Conservation (phyloP, 1,140 invertebrate genomes). For the Cheumatopsyche charites region DNA sequence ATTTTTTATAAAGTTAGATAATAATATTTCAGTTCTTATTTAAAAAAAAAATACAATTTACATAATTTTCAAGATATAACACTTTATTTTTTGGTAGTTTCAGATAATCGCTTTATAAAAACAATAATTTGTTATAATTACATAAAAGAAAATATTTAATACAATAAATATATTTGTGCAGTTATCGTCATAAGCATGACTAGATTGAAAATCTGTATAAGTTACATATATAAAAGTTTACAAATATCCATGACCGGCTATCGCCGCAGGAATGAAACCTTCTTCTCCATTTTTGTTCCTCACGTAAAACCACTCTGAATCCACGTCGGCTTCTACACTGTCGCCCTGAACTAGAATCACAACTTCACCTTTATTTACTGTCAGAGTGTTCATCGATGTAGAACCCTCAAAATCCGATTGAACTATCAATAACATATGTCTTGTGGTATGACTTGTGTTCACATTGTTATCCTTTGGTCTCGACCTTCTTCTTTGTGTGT, state of each 20-base stretch:
- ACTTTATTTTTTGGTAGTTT: slow-evolving; percentile 9
- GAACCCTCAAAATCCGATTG: slow-evolving; percentile 67
- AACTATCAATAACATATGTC: slow-evolving; percentile 73
- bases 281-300: slow-evolving; percentile 70
- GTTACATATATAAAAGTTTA: slow-evolving; percentile 27
- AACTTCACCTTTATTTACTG: slow-evolving; percentile 74
- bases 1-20: no score
- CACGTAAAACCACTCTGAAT: slow-evolving; percentile 75
- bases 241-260: slow-evolving; percentile 75
- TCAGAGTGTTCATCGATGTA: slow-evolving; percentile 64
- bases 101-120: not conserved
- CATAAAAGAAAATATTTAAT: slow-evolving; percentile 1
- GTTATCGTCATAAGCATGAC: slow-evolving; percentile 11
- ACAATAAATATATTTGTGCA: not conserved
- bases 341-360: slow-evolving; percentile 68
- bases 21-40: no score
- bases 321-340: slow-evolving; percentile 57
- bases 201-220: not conserved
- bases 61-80: not conserved
- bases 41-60: no score
- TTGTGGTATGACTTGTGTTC: slow-evolving; percentile 43
- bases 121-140: not conserved
- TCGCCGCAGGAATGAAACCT: slow-evolving; percentile 77
- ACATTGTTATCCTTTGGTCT: slow-evolving; percentile 34
- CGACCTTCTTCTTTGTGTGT: slow-evolving; percentile 36